Conservation (phyloP, 1,140 invertebrate genomes). For the Spodoptera frugiperda region DNA sequence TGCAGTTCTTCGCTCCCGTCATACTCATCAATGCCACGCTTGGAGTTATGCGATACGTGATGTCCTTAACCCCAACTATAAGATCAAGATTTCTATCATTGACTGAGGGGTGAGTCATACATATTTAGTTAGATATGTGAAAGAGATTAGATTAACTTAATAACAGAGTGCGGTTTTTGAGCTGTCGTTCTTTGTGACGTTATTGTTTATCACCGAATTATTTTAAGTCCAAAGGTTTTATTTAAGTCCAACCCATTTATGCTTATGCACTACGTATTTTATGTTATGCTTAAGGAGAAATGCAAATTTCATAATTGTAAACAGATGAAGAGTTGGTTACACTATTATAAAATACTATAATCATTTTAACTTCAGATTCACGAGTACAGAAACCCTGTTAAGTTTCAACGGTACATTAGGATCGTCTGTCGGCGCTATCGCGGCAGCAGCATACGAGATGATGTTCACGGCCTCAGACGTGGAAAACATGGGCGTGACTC, state of each 20-base stretch:
- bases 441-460: constrained; percentile 62
- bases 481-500: constrained; percentile 62
- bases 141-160: too few relatives aligned
- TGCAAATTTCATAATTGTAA: too few relatives aligned
- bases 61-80: constrained; percentile 55
- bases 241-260: too few relatives aligned
- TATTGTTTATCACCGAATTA: too few relatives aligned
- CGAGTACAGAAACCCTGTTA: constrained; percentile 70
- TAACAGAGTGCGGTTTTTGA: too few relatives aligned
- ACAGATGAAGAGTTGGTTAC: too few relatives aligned
- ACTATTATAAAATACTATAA: too few relatives aligned
- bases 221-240: too few relatives aligned
- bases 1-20: constrained; percentile 72
- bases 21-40: constrained; percentile 70
- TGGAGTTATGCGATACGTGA: constrained; percentile 63
- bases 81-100: constrained; percentile 63
- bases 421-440: constrained; percentile 62
- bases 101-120: constrained; percentile 66
- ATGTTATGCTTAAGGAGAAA: too few relatives aligned
- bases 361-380: constrained; percentile 57
- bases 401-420: constrained; percentile 64
- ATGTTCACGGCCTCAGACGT: constrained; percentile 54
- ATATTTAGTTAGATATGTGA: neutral
- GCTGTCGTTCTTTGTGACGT: too few relatives aligned
- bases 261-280: too few relatives aligned